These are phyloP conservation scores for Cepaea nemoralis DNA, from an alignment of 1,140 invertebrate species.

Conservation along the genomic window DNA sequence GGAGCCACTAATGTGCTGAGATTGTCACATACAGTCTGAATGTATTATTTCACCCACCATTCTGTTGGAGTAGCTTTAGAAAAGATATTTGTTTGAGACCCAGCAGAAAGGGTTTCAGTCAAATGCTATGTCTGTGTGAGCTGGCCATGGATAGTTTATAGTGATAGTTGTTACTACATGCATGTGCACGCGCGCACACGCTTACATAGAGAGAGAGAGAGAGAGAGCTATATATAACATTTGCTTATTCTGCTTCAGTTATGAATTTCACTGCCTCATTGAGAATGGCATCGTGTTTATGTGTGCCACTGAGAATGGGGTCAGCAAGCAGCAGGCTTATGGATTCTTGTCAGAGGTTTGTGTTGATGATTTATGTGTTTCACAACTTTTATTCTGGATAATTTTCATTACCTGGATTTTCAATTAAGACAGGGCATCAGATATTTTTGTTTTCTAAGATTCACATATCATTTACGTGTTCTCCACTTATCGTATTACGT, in stretches of 20 bases:
- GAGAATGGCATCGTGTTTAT: constrained; percentile 70
- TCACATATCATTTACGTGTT: too few relatives aligned
- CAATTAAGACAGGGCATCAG: too few relatives aligned
- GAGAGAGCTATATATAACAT: background rate
- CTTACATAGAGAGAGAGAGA: background rate
- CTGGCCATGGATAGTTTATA: background rate
- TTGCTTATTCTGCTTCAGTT: constrained; percentile 56
- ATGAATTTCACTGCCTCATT: constrained; percentile 69
- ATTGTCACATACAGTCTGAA: too few relatives aligned
- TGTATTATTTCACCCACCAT: too few relatives aligned
- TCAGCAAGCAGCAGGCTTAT: constrained; percentile 66
- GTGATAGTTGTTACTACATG: too few relatives aligned
- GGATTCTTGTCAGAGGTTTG: constrained; percentile 67
- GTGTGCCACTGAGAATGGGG: constrained; percentile 64
- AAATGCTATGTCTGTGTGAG: background rate
- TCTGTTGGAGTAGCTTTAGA: background rate
- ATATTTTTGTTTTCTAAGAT: too few relatives aligned
- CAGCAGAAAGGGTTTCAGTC: background rate
- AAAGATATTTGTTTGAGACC: background rate
- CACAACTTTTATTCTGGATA: too few relatives aligned
- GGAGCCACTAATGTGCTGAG: too few relatives aligned
- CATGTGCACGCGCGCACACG: too few relatives aligned
- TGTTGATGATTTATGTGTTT: background rate
- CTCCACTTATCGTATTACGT: too few relatives aligned
- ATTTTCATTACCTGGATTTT: too few relatives aligned